Conservation (phyloP, 1,140 invertebrate species). For the Venturia canescens region DNA sequence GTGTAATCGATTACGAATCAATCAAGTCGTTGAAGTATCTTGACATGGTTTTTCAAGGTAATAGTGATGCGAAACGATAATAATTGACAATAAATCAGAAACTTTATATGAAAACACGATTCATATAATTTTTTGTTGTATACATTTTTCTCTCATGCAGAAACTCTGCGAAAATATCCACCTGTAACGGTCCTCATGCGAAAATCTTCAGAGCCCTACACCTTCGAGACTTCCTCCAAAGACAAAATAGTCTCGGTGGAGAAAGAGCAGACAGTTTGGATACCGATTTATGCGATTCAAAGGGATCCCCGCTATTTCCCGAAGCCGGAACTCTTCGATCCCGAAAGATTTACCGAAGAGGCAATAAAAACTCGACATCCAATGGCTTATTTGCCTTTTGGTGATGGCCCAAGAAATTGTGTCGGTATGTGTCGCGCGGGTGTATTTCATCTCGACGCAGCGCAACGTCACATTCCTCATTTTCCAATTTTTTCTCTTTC, state of each 20-base stretch:
- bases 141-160: too few relatives aligned
- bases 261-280: too few relatives aligned
- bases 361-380: constrained; percentile 73
- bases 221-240: too few relatives aligned
- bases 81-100: too few relatives aligned
- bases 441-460: too few relatives aligned
- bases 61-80: too few relatives aligned
- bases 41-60: constrained; percentile 62
- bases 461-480: too few relatives aligned
- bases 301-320: constrained; percentile 79
- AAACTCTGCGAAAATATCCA: constrained; percentile 80
- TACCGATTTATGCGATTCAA: constrained; percentile 78
- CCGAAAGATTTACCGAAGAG: constrained; percentile 80
- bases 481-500: too few relatives aligned
- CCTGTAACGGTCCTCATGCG: constrained; percentile 75
- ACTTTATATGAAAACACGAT: too few relatives aligned
- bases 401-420: constrained; percentile 84
- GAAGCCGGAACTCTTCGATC: constrained; percentile 78
- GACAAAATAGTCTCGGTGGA: too few relatives aligned
- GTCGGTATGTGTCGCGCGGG: constrained; percentile 82
- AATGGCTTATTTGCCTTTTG: constrained; percentile 83
- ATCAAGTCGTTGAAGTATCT: constrained; percentile 72
- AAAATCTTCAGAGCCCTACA: too few relatives aligned
- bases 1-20: constrained; percentile 71
- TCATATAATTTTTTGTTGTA: too few relatives aligned